These are phyloP conservation scores for Coelogynopora nodosa DNA, from an alignment of 2,888 invertebrate species.

Conservation along the genomic window DNA sequence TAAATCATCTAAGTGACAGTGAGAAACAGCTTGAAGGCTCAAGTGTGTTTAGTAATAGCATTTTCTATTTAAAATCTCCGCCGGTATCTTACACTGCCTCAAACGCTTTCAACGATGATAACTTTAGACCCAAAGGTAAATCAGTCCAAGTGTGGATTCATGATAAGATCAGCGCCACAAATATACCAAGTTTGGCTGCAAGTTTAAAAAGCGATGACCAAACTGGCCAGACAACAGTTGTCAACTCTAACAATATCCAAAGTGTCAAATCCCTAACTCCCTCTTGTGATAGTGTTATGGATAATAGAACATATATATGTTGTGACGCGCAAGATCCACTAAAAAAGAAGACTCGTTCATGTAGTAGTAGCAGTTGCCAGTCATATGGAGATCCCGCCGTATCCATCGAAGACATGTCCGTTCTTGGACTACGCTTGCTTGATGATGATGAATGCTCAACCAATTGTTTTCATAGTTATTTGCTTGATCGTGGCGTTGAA, in stretches of 20 bases:
- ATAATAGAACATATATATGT: neutral
- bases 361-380: constrained; percentile 30
- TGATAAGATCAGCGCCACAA: neutral
- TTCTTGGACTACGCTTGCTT: constrained; percentile 40
- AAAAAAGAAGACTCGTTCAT: neutral
- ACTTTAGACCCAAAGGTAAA: neutral
- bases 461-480: constrained; percentile 54
- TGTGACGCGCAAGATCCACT: constrained; percentile 30
- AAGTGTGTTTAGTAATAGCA: neutral
- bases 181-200: neutral
- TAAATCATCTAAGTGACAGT: neutral
- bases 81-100: neutral
- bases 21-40: neutral
- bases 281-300: neutral
- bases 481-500: constrained; percentile 53
- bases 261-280: neutral
- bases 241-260: neutral
- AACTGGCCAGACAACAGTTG: neutral
- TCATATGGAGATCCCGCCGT: neutral
- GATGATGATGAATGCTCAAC: constrained; percentile 53
- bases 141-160: neutral
- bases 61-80: neutral
- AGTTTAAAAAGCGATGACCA: neutral
- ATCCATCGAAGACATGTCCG: constrained; percentile 33
- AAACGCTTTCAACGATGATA: neutral